Base-by-base conservation (phyloP, 1,140 invertebrate species). In the Lordiphosa stackelbergi region DNA sequence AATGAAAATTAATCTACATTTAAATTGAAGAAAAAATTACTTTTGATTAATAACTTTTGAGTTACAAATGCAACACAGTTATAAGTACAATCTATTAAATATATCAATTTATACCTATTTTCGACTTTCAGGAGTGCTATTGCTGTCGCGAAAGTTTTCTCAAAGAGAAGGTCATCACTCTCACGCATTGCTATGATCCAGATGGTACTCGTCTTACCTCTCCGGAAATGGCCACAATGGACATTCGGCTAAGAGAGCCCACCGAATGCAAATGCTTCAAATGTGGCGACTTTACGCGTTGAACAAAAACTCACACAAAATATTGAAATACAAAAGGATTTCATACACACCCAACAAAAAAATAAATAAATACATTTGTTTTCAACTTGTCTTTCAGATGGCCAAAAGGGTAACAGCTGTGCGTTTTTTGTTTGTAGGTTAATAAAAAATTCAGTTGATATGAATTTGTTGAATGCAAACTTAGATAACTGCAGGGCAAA, bases 221-320 rank as follows among this genome's bases (percentile, higher is more conserved):
- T 5, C 88, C 89, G 53, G 90, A 92, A 31, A 87, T 87, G 45
- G 92, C 92, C 13, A 89, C 90, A 0, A 94, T 96, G 93, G 92
- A 95, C 68, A 91, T 97, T 10, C 93, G 93, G 70, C 88, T 97
- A 37, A 90, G 92, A 46, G 95, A 97, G 88, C 96, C 95, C 0
- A 92, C 92, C 12, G 95, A 96, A 69, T 97, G 95, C 88, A 94
- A 94, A 88, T 97, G 95, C 85, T 94, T 92, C 88, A 95, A 96
- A 88, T 97, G 96, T 86, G 94, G 95, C 60, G 92, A 93, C 72
- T 93, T 90, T 69, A 92, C 91, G 53, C 89, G 91, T 88, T 92
- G 90, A 88, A 81, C 10, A 37, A 5, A 55, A 12, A 41, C 35
- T 8, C n/a, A 46, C 8, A 43, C 45, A 4, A 19, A 66, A 66